Evolutionary conservation across 2,888 invertebrate species (phyloP), one percentile per base, ranked within the genome.

Genomic region (Baccha elongata): DNA sequence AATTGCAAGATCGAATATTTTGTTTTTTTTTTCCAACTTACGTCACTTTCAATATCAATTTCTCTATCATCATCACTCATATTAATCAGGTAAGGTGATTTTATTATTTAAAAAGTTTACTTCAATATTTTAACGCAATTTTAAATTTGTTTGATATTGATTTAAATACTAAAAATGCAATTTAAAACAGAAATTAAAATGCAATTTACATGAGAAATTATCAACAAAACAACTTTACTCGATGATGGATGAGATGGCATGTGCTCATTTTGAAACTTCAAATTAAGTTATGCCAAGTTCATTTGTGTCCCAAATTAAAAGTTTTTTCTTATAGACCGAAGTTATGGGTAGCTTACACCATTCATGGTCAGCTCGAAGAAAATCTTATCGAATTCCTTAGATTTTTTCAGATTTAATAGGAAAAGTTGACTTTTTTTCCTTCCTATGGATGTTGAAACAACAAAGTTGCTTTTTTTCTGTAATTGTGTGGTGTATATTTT

Each of bases 1-100:
- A 35, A 48, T 53, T 55, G 50, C 42, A 67, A 46, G 35, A 85
- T 86, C 88, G 37, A 32, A 42, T 44, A 42, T 42, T 13, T 32
- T 21, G 19, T 40, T 44, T 44, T 19, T 13, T 3, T 13, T 5
- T 15, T 37, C 29, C 46, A 87, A 94, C 96, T 94, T 93, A 97
- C 97, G 92, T 97, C 97, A 93, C 97, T 98, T 92, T 97, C 97
- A 89, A 97, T 96, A 91, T 98, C 98, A 91, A 97, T 96, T 91
- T 98, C 97, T 88, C 96, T 93, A 91, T 98, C 98, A 91, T 98
- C 98, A 92, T 98, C 98, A 91, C 97, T 97, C 97, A 98, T 97
- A 71, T 81, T 80, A 68, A 52, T 52, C 2, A 46, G 52, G 58
- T 40, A 10, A 32, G 23, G 1, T 2, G 1, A 32, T 52, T 52